Conservation (phyloP, 2,113 vertebrate species). For the Sinocyclocheilus maitianheensis region DNA sequence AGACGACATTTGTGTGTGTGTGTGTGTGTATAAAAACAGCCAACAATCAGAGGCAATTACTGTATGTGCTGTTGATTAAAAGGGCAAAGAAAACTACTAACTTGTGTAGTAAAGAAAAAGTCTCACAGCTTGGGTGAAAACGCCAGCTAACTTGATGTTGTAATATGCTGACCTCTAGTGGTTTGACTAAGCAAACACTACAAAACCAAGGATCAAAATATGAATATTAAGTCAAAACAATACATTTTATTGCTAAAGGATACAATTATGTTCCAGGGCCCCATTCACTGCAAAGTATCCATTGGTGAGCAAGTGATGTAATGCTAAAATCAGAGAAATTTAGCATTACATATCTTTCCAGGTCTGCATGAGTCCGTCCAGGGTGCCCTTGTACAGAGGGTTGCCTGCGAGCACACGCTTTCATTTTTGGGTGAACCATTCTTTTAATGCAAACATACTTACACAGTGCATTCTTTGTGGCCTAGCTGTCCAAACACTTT, state of each 20-base stretch:
- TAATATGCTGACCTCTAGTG: slow-evolving; percentile 50
- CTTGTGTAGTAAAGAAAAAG: not conserved
- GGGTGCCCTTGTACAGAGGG: no score
- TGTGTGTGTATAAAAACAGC: not conserved
- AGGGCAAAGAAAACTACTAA: not conserved
- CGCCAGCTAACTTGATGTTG: not conserved
- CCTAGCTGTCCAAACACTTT: not conserved
- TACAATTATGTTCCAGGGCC: slow-evolving; percentile 99
- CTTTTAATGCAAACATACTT: no score
- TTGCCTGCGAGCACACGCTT: no score
- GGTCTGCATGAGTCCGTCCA: no score
- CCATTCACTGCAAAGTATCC: slow-evolving; percentile 48
- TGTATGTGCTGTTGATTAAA: no score
- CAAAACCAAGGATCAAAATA: not conserved
- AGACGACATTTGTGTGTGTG: no score
- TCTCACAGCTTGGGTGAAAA: not conserved
- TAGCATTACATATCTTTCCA: no score
- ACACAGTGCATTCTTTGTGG: no score
- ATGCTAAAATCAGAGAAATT: no score
- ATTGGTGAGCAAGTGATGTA: no score
- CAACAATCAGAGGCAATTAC: no score
- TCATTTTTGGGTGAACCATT: no score
- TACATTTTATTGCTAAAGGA: slow-evolving; percentile 77
- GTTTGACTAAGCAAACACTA: slow-evolving; percentile 1
- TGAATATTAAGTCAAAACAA: not conserved